Evolutionary conservation across 2,888 invertebrate species (phyloP).

Genomic region (Anoncus sp.): DNA sequence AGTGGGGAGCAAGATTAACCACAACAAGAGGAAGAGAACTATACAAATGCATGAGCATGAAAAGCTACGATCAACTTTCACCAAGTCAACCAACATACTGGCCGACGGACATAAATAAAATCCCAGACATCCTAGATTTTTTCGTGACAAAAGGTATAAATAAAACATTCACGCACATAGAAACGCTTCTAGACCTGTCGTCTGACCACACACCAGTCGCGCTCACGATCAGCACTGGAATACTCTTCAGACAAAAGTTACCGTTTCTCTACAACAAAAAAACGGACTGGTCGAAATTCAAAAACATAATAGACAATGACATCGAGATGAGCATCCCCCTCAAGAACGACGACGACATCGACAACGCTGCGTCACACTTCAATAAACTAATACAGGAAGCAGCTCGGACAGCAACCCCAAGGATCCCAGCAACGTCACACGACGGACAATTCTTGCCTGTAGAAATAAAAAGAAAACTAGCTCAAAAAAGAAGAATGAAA

Average conservation of each 20-base stretch:
- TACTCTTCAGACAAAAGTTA: slow-evolving; percentile 29
- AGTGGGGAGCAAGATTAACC: slow-evolving; percentile 66
- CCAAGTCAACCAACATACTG: slow-evolving; percentile 65
- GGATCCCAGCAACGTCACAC: no score
- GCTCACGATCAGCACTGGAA: slow-evolving; percentile 55
- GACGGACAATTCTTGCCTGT: slow-evolving; percentile 34
- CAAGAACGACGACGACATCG: slow-evolving; percentile 57
- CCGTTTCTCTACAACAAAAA: neutral
- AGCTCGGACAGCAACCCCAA: neutral
- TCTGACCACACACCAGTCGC: slow-evolving; percentile 64
- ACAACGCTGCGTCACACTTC: slow-evolving; percentile 48
- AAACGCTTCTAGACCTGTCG: slow-evolving; percentile 59
- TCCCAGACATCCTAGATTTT: slow-evolving; percentile 69
- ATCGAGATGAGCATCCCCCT: slow-evolving; percentile 44
- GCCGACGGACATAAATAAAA: slow-evolving; percentile 66
- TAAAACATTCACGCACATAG: neutral
- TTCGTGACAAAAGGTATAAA: slow-evolving; percentile 64
- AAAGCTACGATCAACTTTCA: slow-evolving; percentile 45
- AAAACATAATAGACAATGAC: slow-evolving; percentile 36
- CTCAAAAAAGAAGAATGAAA: slow-evolving; percentile 57
- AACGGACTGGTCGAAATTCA: slow-evolving; percentile 56
- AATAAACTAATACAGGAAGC: slow-evolving; percentile 35
- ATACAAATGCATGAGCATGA: slow-evolving; percentile 21
- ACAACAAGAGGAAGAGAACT: slow-evolving; percentile 55
- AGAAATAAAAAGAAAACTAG: slow-evolving; percentile 53